Conservation (phyloP, 2,113 vertebrate species). For the Spizaetus ornatus region DNA sequence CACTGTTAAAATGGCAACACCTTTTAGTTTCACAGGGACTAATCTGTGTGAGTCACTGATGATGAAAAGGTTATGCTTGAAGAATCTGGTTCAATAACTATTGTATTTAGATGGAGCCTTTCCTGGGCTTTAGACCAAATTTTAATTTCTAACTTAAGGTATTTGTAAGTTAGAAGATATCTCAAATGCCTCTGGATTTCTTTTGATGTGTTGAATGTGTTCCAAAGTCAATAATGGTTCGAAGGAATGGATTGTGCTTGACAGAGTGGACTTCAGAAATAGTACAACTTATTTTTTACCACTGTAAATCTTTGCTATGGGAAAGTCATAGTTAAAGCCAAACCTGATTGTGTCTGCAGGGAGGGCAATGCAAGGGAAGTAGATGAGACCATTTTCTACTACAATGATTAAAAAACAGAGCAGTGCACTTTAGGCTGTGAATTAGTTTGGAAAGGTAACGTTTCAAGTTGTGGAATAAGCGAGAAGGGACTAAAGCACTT, state of each 20-base stretch:
- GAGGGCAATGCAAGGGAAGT: background rate
- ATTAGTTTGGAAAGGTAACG: background rate
- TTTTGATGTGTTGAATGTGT: constrained; percentile 10
- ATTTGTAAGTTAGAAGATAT: constrained; percentile 18
- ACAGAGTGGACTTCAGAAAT: background rate
- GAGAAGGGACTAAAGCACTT: background rate
- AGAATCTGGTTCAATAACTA: constrained; percentile 22
- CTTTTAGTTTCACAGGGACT: background rate
- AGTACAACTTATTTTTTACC: background rate
- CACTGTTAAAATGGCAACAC: background rate
- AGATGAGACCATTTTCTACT: background rate
- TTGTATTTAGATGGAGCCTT: constrained; percentile 28
- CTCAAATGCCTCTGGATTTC: constrained; percentile 22
- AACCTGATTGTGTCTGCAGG: background rate
- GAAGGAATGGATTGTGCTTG: background rate
- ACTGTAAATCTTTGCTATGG: background rate
- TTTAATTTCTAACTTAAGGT: background rate
- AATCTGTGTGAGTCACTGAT: background rate
- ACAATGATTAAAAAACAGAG: background rate
- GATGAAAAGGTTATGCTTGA: constrained; percentile 37
- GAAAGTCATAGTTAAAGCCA: background rate
- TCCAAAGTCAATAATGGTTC: background rate
- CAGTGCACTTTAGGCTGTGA: background rate
- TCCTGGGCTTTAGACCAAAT: background rate
- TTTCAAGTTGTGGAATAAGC: background rate